A percentile compares a stretch with the other conserved stretches of the same genome.
Conservation (phyloP, 2,888 invertebrate species). For the Belgica antarctica region DNA sequence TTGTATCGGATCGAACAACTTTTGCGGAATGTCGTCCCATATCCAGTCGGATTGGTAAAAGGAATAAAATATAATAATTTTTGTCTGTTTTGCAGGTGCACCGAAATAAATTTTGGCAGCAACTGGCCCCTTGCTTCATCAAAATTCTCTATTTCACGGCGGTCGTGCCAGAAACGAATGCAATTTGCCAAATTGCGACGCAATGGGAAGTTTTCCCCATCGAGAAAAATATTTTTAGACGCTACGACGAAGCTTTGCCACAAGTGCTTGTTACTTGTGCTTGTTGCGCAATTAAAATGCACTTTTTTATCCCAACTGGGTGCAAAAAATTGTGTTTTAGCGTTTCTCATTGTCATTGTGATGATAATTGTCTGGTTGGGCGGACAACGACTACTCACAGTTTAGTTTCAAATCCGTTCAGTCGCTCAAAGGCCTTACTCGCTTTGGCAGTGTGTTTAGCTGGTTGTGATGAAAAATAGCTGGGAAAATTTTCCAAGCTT, state of each 20-base stretch:
- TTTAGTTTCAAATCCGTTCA: background rate
- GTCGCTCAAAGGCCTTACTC: constrained; percentile 53
- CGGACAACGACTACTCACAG: background rate
- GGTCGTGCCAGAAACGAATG: background rate
- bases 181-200: constrained; percentile 17
- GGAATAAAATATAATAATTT: too few relatives aligned
- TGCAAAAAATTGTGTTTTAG: background rate
- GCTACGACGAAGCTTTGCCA: background rate
- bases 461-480: constrained; percentile 74
- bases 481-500: background rate
- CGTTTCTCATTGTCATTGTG: background rate
- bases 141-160: background rate
- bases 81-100: too few relatives aligned
- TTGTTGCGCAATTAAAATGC: constrained; percentile 14
- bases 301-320: background rate
- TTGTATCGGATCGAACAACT: too few relatives aligned
- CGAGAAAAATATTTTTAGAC: background rate
- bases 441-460: constrained; percentile 99
- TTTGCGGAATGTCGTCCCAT: too few relatives aligned
- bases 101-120: too few relatives aligned
- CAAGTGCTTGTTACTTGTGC: too few relatives aligned
- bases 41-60: too few relatives aligned
- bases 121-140: background rate
- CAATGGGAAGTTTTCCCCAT: constrained; percentile 21
- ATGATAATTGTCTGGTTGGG: constrained; percentile 9